phyloP scores from a whole-genome alignment of 2,797 vertebrate genomes.

The Avahi laniger region DNA sequence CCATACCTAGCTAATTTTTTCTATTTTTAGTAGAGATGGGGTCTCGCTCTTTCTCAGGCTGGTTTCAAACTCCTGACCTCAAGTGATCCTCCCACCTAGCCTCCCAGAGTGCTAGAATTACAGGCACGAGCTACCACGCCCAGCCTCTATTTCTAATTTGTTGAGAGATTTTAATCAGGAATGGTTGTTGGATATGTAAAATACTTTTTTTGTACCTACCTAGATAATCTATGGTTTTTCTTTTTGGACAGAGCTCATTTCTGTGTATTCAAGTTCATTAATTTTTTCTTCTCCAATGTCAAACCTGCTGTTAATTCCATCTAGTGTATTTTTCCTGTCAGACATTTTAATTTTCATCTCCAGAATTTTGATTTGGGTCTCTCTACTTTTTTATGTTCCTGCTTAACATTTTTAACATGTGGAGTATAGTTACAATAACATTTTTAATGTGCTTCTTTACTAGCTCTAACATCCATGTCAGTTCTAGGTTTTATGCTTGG shows the following conservation, averaged over 20 bases:
- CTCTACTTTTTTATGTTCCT: not conserved
- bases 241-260: not conserved
- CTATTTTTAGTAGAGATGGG: no score
- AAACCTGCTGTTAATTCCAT: not conserved
- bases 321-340: not conserved
- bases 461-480: not conserved
- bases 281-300: not conserved
- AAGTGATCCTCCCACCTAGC: no score
- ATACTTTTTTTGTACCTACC: not conserved
- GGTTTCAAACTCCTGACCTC: no score
- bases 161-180: not conserved
- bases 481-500: not conserved
- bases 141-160: not conserved
- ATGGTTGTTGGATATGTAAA: not conserved
- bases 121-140: no score
- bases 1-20: no score
- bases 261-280: not conserved
- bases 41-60: no score
- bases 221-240: not conserved
- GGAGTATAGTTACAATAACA: not conserved
- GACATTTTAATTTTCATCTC: not conserved
- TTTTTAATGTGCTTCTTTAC: not conserved
- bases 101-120: no score
- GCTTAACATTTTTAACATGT: not conserved
- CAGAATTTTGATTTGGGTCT: not conserved